Evolutionary conservation across 2,888 invertebrate genomes (phyloP).

Genomic region (Cataglyphis rosenhaueri): DNA sequence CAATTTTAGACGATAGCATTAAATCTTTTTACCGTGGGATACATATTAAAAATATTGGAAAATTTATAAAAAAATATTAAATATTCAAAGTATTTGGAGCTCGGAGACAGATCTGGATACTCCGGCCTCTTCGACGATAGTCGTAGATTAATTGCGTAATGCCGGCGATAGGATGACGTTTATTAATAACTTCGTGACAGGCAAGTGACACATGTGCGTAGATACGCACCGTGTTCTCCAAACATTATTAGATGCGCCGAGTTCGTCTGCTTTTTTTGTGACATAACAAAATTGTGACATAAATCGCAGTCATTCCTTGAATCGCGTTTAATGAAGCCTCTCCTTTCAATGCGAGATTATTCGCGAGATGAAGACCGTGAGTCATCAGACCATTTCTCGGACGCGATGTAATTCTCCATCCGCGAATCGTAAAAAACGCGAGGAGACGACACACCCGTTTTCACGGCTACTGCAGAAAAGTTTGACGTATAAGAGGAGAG

Average conservation of each 20-base stretch:
- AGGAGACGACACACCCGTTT: conserved; percentile 42
- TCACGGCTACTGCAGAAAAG: conserved; percentile 31
- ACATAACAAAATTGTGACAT: conserved; percentile 52
- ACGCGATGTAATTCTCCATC: conserved; percentile 51
- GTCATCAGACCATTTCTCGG: conserved; percentile 56
- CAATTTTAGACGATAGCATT: not conserved
- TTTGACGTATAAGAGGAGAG: conserved; percentile 5
- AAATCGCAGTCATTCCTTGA: conserved; percentile 63
- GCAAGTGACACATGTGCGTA: conserved; percentile 67
- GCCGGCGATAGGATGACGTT: conserved; percentile 68
- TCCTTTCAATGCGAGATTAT: conserved; percentile 57
- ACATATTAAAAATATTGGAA: not conserved
- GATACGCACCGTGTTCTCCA: conserved; percentile 21
- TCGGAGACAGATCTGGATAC: not conserved
- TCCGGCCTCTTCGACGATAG: conserved; percentile 46
- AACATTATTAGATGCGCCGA: conserved; percentile 22
- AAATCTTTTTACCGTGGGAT: not conserved
- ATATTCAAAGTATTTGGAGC: not conserved
- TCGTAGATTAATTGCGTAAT: conserved; percentile 62
- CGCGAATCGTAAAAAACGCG: conserved; percentile 16
- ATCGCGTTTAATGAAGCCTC: conserved; percentile 64
- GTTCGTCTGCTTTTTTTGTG: conserved; percentile 10
- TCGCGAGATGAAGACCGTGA: conserved; percentile 53
- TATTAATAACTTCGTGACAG: conserved; percentile 76
- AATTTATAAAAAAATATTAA: not conserved